Base-by-base conservation (phyloP, 2,797 vertebrate species). In the Danio aesculapii region DNA sequence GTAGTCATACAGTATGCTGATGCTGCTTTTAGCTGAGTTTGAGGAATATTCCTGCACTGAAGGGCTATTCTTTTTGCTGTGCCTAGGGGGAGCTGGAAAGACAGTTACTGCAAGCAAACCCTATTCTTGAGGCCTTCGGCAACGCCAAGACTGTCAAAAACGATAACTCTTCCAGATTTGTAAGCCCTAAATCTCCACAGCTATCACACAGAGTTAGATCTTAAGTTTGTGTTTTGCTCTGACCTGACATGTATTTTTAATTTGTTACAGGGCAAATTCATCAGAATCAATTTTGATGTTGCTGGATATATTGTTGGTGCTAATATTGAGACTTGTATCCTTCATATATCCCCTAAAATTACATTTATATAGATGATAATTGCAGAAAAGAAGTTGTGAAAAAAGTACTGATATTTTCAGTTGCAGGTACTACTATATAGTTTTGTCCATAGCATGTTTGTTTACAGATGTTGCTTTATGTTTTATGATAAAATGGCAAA, bases 311-410 rank as follows among this genome's bases (percentile, higher is more conserved):
- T 98, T 12, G 97, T 98, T 69, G 96, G 97, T 85, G 97, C 97
- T 87, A 98, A 98, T 91, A 97, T 97, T 30, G 97, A 98, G 88
- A 97, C 96, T 86, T 97, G 97, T 97, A 97, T 98, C 96, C 94
- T 96, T 94, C 83, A 73, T 21, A 73, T 6, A 58, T 72, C 2
- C 8, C 2, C 4, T 9, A 58, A 43, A 73, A 61, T 46, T 12
- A 61, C 16, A 2, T 53, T 41, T 11, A 43, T 0, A n/a, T 7
- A 58, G 41, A 4, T 46, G 8, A 69, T 11, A 39, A 52, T 4
- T 52, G 6, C 19, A 59, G 1, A 5, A 30, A 59, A 6, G 63
- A 2, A 30, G 30, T 30, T 30, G 30, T 30, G 30, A 30, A 3
- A 30, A 30, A 30, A 30, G 30, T 30, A 30, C 30, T 30, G 30